Conservation (phyloP, 2,797 vertebrate species). For the Garrulus glandarius region DNA sequence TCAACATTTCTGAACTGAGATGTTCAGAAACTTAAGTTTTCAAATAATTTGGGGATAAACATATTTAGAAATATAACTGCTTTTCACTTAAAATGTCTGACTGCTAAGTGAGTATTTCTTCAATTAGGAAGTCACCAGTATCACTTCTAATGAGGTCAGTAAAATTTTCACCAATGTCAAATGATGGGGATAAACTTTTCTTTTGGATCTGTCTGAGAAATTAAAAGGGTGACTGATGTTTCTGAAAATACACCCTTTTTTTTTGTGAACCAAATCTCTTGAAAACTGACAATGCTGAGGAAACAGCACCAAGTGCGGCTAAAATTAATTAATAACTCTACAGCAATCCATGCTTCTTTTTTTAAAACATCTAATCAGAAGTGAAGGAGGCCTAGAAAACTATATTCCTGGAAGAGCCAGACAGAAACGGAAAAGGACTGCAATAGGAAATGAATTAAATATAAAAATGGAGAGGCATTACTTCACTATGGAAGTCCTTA, state of each 20-base stretch:
- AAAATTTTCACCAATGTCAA: background rate
- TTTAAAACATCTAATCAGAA: background rate
- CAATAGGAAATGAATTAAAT: background rate
- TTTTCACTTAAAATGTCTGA: background rate
- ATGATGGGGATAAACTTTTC: background rate
- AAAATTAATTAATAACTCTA: background rate
- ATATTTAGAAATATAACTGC: background rate
- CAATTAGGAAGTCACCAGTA: background rate
- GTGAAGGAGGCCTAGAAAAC: background rate
- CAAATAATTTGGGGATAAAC: background rate
- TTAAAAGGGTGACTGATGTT: background rate
- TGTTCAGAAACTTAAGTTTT: background rate
- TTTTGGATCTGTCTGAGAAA: background rate
- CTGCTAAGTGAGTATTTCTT: background rate
- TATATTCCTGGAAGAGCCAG: background rate
- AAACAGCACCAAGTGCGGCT: background rate
- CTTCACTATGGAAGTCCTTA: background rate
- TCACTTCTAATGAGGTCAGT: background rate
- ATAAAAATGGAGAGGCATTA: background rate
- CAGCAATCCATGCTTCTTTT: background rate
- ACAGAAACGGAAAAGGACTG: background rate
- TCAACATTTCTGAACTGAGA: background rate
- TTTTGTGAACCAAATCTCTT: background rate
- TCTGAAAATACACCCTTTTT: background rate
- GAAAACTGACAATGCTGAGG: background rate